Evolutionary conservation across 2,113 vertebrate genomes (phyloP).

Genomic region (Notarius quadriscutis): DNA sequence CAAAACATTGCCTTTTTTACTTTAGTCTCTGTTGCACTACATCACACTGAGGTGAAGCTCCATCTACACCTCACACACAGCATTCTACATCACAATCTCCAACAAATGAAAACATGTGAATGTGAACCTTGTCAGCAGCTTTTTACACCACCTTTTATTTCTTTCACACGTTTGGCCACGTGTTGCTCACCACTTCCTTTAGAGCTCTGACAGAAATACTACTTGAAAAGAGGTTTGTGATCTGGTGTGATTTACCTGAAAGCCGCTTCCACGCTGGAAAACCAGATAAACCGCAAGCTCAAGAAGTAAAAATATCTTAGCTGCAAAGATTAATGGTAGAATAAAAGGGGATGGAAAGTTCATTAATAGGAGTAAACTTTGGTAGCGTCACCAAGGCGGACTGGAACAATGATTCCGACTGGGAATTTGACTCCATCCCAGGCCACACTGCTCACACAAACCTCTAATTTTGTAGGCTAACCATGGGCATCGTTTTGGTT

Average conservation of each 20-base stretch:
- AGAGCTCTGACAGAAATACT: neutral
- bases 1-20: neutral
- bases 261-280: neutral
- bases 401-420: too few relatives aligned
- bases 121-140: neutral
- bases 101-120: neutral
- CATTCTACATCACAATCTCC: neutral
- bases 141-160: slow-evolving; percentile 1
- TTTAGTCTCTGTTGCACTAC: neutral
- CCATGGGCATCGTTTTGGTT: too few relatives aligned
- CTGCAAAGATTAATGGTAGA: neutral
- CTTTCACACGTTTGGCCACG: slow-evolving; percentile 1
- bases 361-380: neutral
- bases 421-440: too few relatives aligned
- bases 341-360: neutral
- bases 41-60: neutral
- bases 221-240: neutral
- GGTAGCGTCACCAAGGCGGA: neutral
- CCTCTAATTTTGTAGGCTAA: too few relatives aligned
- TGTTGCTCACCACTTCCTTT: slow-evolving; percentile 15
- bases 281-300: slow-evolving; percentile 10
- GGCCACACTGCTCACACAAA: too few relatives aligned
- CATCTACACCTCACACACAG: neutral
- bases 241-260: neutral
- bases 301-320: neutral